Evolutionary conservation across 2,888 invertebrate genomes (phyloP).

Genomic region (Conchocele bisecta): DNA sequence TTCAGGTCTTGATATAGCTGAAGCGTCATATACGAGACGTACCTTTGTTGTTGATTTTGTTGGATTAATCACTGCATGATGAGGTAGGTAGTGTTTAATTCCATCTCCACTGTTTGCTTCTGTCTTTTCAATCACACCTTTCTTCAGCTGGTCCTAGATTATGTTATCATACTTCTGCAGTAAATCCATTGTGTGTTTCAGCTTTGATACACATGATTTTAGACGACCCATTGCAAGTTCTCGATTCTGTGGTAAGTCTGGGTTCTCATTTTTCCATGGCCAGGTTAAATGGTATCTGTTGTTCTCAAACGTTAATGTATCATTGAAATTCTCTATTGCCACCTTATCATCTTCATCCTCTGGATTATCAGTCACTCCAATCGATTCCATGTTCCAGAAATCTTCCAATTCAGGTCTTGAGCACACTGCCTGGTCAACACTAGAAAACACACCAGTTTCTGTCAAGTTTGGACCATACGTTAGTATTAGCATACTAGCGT

Average conservation of each 20-base stretch:
- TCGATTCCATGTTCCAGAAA: slow-evolving; percentile 27
- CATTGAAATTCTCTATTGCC: slow-evolving; percentile 21
- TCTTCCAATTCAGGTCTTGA: slow-evolving; percentile 26
- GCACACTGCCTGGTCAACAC: neutral
- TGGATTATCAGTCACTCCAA: slow-evolving; percentile 15
- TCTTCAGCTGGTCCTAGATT: slow-evolving; percentile 20
- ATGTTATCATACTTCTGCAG: slow-evolving; percentile 13
- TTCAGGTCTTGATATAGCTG: slow-evolving; percentile 4
- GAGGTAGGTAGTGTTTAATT: slow-evolving; percentile 24
- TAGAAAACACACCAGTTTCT: neutral
- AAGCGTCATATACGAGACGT: slow-evolving; percentile 18
- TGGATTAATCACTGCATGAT: slow-evolving; percentile 27
- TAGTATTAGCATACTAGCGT: neutral
- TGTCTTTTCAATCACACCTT: slow-evolving; percentile 36
- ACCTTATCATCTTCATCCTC: slow-evolving; percentile 1
- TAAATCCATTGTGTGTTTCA: slow-evolving; percentile 8
- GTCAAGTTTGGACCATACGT: slow-evolving; percentile 1
- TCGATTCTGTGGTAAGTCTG: slow-evolving; percentile 21
- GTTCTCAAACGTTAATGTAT: slow-evolving; percentile 21
- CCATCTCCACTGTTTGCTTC: neutral
- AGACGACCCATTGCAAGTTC: slow-evolving; percentile 20
- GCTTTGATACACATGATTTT: slow-evolving; percentile 15
- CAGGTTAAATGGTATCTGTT: slow-evolving; percentile 20
- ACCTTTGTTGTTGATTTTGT: slow-evolving; percentile 14
- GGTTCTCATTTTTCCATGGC: slow-evolving; percentile 32